Evolutionary conservation across 2,113 vertebrate species (phyloP).

Genomic region (Callaeas wilsoni): DNA sequence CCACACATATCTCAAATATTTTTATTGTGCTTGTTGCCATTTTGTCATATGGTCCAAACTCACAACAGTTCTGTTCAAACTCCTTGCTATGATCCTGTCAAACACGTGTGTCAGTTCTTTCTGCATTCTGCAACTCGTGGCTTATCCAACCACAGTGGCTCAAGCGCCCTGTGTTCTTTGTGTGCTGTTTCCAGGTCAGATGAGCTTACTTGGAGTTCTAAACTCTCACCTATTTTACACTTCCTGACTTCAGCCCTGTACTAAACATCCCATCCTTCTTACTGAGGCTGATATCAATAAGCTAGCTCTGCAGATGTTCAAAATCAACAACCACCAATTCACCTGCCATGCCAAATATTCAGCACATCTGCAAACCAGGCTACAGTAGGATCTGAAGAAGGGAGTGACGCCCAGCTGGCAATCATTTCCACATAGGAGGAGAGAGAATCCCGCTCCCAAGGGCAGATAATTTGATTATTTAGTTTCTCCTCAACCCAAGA

Average conservation of each 20-base stretch:
- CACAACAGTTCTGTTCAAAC: not conserved
- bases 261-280: not conserved
- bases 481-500: not conserved
- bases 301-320: not conserved
- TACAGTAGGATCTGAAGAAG: not conserved
- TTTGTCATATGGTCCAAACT: not conserved
- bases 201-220: not conserved
- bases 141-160: not conserved
- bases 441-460: not conserved
- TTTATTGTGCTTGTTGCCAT: not conserved
- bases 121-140: rapidly evolving
- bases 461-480: not conserved
- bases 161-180: not conserved
- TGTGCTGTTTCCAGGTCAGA: not conserved
- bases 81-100: not conserved
- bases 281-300: not conserved
- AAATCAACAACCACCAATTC: not conserved
- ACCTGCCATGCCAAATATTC: not conserved
- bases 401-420: not conserved
- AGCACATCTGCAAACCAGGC: not conserved
- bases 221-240: not conserved
- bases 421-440: not conserved
- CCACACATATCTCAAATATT: not conserved
- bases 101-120: not conserved
- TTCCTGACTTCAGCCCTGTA: not conserved